Base-by-base conservation (phyloP, 2,797 vertebrate genomes). In the Myiotriccus ornatus region DNA sequence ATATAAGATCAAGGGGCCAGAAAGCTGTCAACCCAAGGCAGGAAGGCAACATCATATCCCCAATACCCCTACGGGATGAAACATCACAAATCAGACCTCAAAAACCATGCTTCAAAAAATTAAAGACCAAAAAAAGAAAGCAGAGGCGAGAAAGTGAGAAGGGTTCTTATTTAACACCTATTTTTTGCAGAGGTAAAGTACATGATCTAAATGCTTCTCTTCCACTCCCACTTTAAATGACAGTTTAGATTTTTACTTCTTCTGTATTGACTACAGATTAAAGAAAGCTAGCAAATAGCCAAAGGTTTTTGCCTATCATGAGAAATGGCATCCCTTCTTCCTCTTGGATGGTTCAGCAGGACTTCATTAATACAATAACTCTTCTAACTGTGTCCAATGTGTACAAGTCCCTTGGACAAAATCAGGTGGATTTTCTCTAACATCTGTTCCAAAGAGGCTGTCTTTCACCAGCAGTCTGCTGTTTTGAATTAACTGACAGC, bases 401-500 rank as follows among this genome's bases (percentile, higher is more conserved):
- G 49, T 55, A 49, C 59, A 59, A 74, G 49, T 70, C 30, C 52
- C 46, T 69, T 64, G 56, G 73, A 75, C 10, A 49, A 77, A 69
- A 84, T 82, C 85, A 91, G 85, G 73, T 79, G 43, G 75, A 49
- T 86, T 74, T 74, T 88, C 74, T 84, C 44, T 63, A 81, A 64
- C 55, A 70, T 89, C 62, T 89, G 41, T 53, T 86, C 37, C 55
- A 64, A 94, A 78, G 49, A 81, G 18, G 37, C 62, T 70, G 32
- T 67, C 84, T 89, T 69, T 84, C 59, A 89, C 30, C 17, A 81
- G 77, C 62, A 86, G 28, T 49, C 62, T 89, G 80, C 71, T 88
- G 41, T 81, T 93, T 88, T 88, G 69, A 89, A 92, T 81, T 88
- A 84, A 88, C 34, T 56, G 69, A 44, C 81, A 87, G 86, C 67